Evolutionary conservation across 2,888 invertebrate genomes (phyloP).

Genomic region (Xestia ashworthii): DNA sequence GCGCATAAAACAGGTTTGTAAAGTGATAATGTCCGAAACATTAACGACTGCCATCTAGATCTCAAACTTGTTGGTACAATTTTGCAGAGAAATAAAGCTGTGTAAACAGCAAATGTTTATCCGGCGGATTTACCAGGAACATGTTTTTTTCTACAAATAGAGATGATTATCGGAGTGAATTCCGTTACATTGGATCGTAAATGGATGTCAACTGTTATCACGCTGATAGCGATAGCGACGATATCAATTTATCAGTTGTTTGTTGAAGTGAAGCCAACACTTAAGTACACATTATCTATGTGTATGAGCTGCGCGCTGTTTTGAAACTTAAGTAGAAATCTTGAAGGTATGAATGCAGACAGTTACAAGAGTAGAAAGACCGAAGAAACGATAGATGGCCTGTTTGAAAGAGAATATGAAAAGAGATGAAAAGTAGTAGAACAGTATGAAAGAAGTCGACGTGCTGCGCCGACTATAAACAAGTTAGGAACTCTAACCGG

Average conservation of each 20-base stretch:
- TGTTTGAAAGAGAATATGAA: not conserved
- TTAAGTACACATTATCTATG: conserved; percentile 57
- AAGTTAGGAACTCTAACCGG: not conserved
- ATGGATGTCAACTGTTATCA: conserved; percentile 70
- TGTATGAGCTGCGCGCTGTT: conserved; percentile 42
- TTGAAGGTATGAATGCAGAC: not conserved
- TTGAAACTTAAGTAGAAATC: conserved; percentile 36
- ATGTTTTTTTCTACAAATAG: conserved; percentile 58
- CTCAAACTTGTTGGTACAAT: not conserved
- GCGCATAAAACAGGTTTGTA: not conserved
- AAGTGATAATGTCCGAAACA: not conserved
- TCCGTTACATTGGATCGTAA: conserved; percentile 64
- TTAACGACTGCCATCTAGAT: not conserved
- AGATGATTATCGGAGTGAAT: conserved; percentile 61
- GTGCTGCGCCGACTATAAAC: not conserved
- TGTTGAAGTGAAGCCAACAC: conserved; percentile 67
- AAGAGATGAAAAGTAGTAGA: not conserved
- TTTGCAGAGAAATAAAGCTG: conserved; percentile 28
- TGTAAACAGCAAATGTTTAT: conserved; percentile 34
- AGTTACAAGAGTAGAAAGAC: not conserved
- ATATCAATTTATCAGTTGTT: conserved; percentile 75
- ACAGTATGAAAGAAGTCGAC: not conserved
- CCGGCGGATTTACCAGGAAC: conserved; percentile 39
- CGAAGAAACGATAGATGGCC: not conserved
- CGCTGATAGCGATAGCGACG: conserved; percentile 65